Base-by-base conservation (phyloP, 1,140 invertebrate species). In the Colletes gigas region DNA sequence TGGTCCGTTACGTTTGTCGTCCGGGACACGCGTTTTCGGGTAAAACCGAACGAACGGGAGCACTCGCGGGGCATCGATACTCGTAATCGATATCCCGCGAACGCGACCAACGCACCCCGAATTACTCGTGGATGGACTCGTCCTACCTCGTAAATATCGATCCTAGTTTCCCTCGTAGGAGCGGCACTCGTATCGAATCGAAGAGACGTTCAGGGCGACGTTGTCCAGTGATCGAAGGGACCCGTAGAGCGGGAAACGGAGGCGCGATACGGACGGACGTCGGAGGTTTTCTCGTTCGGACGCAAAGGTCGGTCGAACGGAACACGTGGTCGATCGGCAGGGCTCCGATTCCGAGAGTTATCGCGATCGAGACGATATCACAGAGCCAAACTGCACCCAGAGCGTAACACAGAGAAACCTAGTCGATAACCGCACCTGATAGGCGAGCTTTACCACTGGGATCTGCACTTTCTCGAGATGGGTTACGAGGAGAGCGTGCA, bases 131-230 rank as follows among this genome's bases (percentile, higher is more conserved):
- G 17, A 65, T 50, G 14, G 44, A 55, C 67, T 69, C 74, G 65
- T 74, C 81, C 68, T 87, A 87, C 85, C 85, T 87, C 74, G 85
- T 87, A 78, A 86, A 84, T 86, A 87, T 87, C 85, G 84, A 86
- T 87, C 78, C 65, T 59, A 9, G 69, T 77, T 69, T 30, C 73
- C 62, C 79, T 74, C 80, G 73, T 57, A 59, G 55, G 21, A 74
- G 66, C 55, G 75, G 50, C 74, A 62, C 66, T 59, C 59, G 74
- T 69, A 54, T 72, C 67, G 72, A 66, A 57, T 68, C 70, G 57
- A 75, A 81, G 44, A 50, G 62, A 41, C 65, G 65, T 30, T 7
- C 10, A 10, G 17, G 21, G 15, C 8, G 8, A 1, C 9, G 15
- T 69, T 21, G 77, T 6, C 39, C 41, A 39, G 15, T 1, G 30